phyloP scores from a whole-genome alignment of 2,113 vertebrate species.

The Thalassarche chlororhynchos region DNA sequence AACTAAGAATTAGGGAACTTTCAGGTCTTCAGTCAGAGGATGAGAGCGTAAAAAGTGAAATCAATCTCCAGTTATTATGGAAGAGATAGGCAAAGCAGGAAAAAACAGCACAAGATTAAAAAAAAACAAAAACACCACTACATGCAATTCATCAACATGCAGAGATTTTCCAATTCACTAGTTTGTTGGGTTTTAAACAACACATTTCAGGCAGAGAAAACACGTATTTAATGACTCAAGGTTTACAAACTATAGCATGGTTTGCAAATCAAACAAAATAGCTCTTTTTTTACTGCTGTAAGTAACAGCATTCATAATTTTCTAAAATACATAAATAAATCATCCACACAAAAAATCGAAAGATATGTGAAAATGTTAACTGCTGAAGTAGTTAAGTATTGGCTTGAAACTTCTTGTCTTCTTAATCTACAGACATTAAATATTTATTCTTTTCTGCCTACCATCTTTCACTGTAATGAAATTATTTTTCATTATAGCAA shows the following conservation, averaged over 20 bases:
- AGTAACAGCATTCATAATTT: not conserved
- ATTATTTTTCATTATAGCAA: not conserved
- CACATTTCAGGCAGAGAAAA: not conserved
- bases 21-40: not conserved
- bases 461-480: not conserved
- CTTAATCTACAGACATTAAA: not conserved
- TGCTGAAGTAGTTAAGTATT: not conserved
- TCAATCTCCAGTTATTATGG: not conserved
- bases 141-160: not conserved
- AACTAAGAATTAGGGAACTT: not conserved
- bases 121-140: not conserved
- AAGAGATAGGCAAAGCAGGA: not conserved
- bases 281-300: not conserved
- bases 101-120: not conserved
- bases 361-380: not conserved
- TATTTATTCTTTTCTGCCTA: not conserved
- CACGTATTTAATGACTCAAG: not conserved
- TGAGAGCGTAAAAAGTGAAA: rapidly evolving
- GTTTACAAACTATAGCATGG: not conserved
- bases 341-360: not conserved
- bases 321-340: not conserved
- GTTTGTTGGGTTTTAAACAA: not conserved
- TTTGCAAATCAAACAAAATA: not conserved
- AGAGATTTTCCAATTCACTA: not conserved
- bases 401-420: not conserved